Conservation (phyloP, 1,140 invertebrate genomes). For the Caenorhabditis brenneri region DNA sequence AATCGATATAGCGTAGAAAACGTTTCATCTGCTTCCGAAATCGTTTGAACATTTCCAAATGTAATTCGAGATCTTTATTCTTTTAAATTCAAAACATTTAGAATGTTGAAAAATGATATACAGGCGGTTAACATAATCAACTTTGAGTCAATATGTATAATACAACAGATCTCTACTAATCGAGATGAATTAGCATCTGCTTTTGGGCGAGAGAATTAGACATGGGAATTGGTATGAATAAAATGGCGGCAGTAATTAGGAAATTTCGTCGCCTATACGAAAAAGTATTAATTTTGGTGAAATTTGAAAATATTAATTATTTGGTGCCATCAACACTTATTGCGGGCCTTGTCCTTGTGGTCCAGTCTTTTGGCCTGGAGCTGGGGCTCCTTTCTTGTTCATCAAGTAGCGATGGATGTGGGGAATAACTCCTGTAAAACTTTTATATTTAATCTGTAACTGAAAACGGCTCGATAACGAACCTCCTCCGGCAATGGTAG, state of each 20-base stretch:
- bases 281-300: neutral
- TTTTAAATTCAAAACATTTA: constrained; percentile 1
- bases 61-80: constrained; percentile 31
- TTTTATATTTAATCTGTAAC: constrained; percentile 45
- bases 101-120: neutral
- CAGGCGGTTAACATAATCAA: neutral
- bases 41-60: neutral
- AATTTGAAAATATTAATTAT: neutral
- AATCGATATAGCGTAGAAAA: neutral
- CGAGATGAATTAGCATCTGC: neutral
- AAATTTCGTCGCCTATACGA: neutral
- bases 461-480: constrained; percentile 83
- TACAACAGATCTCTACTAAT: neutral
- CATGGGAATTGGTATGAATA: neutral
- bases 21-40: neutral
- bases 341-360: neutral
- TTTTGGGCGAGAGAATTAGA: neutral
- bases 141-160: neutral
- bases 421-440: constrained; percentile 58
- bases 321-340: neutral
- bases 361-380: constrained; percentile 11
- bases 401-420: constrained; percentile 61
- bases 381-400: constrained; percentile 56
- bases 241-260: constrained; percentile 19
- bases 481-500: constrained; percentile 98